Conservation (phyloP, 2,797 vertebrate species). For the Amazona ochrocephala region DNA sequence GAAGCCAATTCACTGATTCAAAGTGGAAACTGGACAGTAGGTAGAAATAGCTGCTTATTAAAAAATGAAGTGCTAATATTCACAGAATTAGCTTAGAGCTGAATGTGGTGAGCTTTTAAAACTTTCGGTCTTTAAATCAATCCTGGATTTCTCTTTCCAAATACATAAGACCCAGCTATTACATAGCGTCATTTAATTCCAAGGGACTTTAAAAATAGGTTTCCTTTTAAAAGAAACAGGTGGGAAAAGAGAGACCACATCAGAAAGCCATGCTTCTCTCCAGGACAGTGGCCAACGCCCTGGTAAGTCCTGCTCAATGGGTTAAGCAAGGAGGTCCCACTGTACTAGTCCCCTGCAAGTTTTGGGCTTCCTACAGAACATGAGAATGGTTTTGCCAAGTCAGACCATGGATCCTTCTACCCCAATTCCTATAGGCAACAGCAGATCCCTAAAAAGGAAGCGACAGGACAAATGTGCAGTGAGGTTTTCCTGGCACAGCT, state of each 20-base stretch:
- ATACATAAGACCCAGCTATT: conserved; percentile 12
- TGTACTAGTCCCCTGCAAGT: not conserved
- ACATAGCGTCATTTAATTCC: not conserved
- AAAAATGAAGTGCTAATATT: conserved; percentile 66
- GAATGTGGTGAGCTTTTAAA: conserved; percentile 47
- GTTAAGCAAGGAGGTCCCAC: not conserved
- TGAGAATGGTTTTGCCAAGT: not conserved
- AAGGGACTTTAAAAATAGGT: conserved; percentile 14
- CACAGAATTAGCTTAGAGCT: conserved; percentile 40
- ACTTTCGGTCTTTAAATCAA: conserved; percentile 46
- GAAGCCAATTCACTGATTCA: conserved; percentile 44
- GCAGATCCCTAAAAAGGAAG: not conserved
- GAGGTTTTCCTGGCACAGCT: not conserved
- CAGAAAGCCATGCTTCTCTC: not conserved
- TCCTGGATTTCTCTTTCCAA: conserved; percentile 34
- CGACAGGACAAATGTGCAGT: not conserved
- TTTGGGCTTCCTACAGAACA: not conserved
- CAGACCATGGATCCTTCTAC: not conserved
- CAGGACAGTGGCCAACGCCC: not conserved
- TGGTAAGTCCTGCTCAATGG: not conserved
- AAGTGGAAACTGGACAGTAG: conserved; percentile 52
- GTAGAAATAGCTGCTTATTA: conserved; percentile 59
- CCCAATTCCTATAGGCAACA: not conserved
- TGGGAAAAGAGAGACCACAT: not conserved
- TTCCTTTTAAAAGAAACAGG: not conserved